Base-by-base conservation (phyloP, 2,888 invertebrate genomes). In the Linnaemya tessellans region DNA sequence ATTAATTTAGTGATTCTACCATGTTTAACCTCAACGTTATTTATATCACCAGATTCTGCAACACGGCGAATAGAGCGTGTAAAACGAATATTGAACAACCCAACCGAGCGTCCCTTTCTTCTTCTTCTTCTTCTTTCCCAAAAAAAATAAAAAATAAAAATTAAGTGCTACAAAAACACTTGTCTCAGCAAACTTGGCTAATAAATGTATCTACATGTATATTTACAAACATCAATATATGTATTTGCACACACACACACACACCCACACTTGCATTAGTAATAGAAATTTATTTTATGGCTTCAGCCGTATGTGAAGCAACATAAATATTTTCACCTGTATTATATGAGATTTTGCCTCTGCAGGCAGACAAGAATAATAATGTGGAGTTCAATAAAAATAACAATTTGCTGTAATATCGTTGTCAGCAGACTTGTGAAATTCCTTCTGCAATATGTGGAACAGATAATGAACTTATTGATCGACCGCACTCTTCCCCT, bases 101-200 rank as follows among this genome's bases (percentile, higher is more conserved):
- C n/a, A 56, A 49, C 49, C 49, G 15, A 10, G 15, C 67, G 18
- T 2, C 43, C 43, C n/a, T 15, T 11, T 30, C 43, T 30, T 25
- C 13, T 8, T n/a, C n/a, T n/a, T n/a, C n/a, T n/a, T n/a, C n/a
- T n/a, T n/a, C n/a, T n/a, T n/a, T 15, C 30, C 30, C 30, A 30
- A 30, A 30, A 30, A 30, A 30, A 30, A 30, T n/a, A n/a, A n/a
- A n/a, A n/a, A 9, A 56, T 51, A 56, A 56, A 75, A 70, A 67
- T 73, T 68, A 64, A 73, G 54, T 77, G 64, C 71, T 46, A 64
- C 70, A 71, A 38, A 82, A 83, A 73, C 71, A 71, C 78, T 78
- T 78, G 78, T 54, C 77, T 82, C 82, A 83, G 82, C 82, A 78
- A 83, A 78, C 41, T 60, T 78, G 65, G 30, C 56, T 64, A 67